phyloP scores from a whole-genome alignment of 2,888 invertebrate species.

The Nomada ruficornis region DNA sequence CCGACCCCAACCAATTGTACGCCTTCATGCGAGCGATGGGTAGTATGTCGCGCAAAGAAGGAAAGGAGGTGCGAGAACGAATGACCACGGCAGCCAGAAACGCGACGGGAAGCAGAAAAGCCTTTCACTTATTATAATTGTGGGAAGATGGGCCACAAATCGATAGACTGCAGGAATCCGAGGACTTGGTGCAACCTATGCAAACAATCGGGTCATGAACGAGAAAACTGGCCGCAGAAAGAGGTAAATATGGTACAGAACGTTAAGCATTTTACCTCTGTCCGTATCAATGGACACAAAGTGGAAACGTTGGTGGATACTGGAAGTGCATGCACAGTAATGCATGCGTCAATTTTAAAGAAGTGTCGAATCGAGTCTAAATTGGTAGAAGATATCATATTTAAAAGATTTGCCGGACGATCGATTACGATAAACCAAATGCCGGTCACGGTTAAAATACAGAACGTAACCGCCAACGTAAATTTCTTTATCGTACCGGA shows the following conservation, averaged over 20 bases:
- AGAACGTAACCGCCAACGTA: neutral
- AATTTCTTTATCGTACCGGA: neutral
- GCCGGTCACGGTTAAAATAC: neutral
- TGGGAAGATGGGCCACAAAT: neutral
- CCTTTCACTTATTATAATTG: neutral
- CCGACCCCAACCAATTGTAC: conserved; percentile 1
- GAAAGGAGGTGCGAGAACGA: neutral
- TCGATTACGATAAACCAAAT: neutral
- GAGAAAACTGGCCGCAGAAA: neutral
- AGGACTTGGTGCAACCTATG: neutral
- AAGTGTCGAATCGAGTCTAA: neutral
- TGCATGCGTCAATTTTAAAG: neutral
- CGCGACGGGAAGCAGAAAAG: no score
- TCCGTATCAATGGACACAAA: neutral
- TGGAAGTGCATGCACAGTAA: neutral
- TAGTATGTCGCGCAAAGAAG: neutral
- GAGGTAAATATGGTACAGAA: neutral
- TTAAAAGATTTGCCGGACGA: neutral
- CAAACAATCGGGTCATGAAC: neutral
- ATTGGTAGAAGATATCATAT: neutral
- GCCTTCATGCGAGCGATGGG: conserved; percentile 10
- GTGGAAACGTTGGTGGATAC: neutral
- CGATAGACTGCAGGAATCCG: neutral
- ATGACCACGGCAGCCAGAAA: no score
- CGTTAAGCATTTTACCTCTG: neutral